Percentiles rank a stretch among this genome's conserved stretches.
Conservation (phyloP, 2,797 vertebrate species). For the Peromyscus nudipes region DNA sequence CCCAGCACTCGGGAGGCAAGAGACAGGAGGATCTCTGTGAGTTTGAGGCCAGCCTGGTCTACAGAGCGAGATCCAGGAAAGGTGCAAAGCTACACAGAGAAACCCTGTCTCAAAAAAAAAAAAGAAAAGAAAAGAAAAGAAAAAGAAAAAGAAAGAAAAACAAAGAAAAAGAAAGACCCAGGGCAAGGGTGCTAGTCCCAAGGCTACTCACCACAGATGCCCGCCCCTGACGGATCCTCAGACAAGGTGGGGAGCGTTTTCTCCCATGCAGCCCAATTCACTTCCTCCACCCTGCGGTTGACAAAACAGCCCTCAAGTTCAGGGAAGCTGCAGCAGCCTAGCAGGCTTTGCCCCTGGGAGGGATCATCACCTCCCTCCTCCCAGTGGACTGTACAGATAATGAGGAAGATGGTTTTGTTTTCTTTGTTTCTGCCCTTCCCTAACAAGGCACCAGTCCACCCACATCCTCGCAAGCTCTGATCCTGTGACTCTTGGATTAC, state of each 20-base stretch:
- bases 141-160: too few relatives aligned
- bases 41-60: too few relatives aligned
- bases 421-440: background rate
- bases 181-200: background rate
- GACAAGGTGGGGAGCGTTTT: slow-evolving; percentile 85
- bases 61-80: too few relatives aligned
- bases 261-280: slow-evolving; percentile 89
- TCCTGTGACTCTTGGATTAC: background rate
- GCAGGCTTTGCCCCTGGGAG: background rate
- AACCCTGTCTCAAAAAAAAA: too few relatives aligned
- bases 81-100: too few relatives aligned
- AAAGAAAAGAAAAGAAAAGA: too few relatives aligned
- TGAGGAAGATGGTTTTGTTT: background rate
- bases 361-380: background rate
- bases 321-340: background rate
- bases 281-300: slow-evolving; percentile 88
- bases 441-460: background rate
- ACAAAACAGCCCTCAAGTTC: background rate
- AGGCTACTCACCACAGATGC: slow-evolving; percentile 83
- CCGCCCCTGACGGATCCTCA: slow-evolving; percentile 87
- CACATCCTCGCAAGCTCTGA: background rate
- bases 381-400: background rate
- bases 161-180: background rate
- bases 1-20: too few relatives aligned
- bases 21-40: too few relatives aligned